Conservation (phyloP, 2,113 vertebrate species). For the Phalacrocorax aristotelis region DNA sequence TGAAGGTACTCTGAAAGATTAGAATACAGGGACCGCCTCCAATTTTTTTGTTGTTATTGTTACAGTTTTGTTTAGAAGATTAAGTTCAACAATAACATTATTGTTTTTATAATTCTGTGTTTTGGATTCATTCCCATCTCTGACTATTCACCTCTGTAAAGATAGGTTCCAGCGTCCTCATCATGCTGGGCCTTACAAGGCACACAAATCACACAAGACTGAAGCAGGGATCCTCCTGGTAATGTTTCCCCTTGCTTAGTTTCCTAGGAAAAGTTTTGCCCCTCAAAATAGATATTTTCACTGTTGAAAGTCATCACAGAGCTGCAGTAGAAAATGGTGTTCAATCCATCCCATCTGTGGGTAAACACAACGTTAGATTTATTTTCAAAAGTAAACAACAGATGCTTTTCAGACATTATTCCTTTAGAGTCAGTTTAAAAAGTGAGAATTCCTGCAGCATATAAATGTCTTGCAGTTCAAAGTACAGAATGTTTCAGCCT, state of each 20-base stretch:
- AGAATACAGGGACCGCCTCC: not conserved
- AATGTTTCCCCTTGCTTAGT: not conserved
- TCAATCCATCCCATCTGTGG: not conserved
- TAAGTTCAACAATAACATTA: not conserved
- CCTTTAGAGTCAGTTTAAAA: constrained; percentile 27
- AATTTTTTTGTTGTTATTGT: not conserved
- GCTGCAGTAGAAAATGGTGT: not conserved
- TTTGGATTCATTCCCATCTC: not conserved
- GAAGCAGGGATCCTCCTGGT: not conserved
- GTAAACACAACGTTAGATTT: not conserved
- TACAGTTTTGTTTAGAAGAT: not conserved
- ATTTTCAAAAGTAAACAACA: constrained; percentile 32
- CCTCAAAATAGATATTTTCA: not conserved
- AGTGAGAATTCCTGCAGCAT: constrained; percentile 3
- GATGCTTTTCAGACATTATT: constrained; percentile 34
- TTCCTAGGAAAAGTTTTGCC: not conserved
- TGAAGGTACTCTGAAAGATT: not conserved
- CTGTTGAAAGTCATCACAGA: not conserved
- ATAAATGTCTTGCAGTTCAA: not conserved
- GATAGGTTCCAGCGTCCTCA: not conserved
- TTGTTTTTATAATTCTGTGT: not conserved
- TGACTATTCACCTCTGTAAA: not conserved
- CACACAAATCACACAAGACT: not conserved
- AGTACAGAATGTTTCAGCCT: not conserved
- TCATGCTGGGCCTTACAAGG: not conserved